phyloP scores from a whole-genome alignment of 1,140 invertebrate species.

The Halesus radiatus region DNA sequence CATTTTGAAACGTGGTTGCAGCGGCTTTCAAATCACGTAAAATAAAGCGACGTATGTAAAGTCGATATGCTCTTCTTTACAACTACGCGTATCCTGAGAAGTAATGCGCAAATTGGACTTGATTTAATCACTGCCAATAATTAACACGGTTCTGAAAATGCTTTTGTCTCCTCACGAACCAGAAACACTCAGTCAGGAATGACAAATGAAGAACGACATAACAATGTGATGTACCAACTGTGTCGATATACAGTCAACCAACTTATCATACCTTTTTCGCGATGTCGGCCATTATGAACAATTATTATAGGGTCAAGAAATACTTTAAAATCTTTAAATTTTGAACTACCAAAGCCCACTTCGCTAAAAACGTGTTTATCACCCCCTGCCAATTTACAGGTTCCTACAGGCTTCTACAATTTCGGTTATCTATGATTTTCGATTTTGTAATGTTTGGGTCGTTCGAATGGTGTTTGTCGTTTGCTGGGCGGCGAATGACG shows the following conservation, averaged over 20 bases:
- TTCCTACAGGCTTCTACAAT: neutral
- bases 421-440: constrained; percentile 4
- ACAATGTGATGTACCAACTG: neutral
- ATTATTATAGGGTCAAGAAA: constrained; percentile 18
- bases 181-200: constrained; percentile 31
- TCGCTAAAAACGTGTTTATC: constrained; percentile 45
- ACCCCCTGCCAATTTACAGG: constrained; percentile 42
- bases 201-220: constrained; percentile 26
- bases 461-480: neutral
- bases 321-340: constrained; percentile 26
- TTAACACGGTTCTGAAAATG: constrained; percentile 3
- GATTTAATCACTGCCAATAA: neutral
- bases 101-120: neutral
- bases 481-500: neutral
- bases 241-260: neutral
- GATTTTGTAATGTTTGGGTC: neutral
- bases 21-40: neutral
- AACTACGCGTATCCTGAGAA: neutral
- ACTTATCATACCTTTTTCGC: constrained; percentile 44
- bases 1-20: constrained; percentile 16
- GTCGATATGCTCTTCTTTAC: no score
- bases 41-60: no score
- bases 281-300: constrained; percentile 43
- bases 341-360: neutral
- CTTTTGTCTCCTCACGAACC: constrained; percentile 21